Conservation (phyloP, 2,113 vertebrate species). For the Xiphophorus maculatus region DNA sequence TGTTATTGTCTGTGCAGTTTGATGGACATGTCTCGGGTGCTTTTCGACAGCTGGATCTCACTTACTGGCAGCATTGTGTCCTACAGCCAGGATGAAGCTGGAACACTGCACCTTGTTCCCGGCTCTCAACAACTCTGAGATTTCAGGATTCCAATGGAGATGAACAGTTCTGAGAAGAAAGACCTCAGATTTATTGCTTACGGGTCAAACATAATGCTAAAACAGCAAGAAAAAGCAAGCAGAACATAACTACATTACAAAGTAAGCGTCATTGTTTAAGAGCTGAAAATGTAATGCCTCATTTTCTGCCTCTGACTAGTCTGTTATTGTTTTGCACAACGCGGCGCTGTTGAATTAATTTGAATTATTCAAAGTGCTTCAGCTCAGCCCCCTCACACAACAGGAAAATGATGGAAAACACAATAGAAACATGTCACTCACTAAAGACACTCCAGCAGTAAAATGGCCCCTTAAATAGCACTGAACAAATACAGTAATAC, state of each 20-base stretch:
- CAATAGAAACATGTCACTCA: constrained; percentile 1
- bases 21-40: background rate
- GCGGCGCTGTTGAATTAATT: background rate
- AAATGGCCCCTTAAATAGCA: background rate
- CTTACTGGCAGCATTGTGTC: constrained; percentile 79
- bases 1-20: constrained; percentile 1
- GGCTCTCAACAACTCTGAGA: constrained; percentile 32
- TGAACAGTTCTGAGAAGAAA: constrained; percentile 65
- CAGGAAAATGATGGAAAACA: background rate
- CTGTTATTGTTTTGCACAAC: background rate
- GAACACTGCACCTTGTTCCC: constrained; percentile 70
- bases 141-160: constrained; percentile 64
- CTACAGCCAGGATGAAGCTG: constrained; percentile 76
- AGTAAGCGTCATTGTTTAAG: background rate
- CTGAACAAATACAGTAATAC: too few species aligned
- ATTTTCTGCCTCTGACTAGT: background rate
- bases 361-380: constrained; percentile 3
- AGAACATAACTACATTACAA: background rate
- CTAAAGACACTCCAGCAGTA: background rate
- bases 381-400: background rate
- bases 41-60: background rate
- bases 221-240: background rate
- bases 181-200: background rate
- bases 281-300: background rate
- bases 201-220: background rate